Base-by-base conservation (phyloP, 2,888 invertebrate species). In the Oscheius sp. region DNA sequence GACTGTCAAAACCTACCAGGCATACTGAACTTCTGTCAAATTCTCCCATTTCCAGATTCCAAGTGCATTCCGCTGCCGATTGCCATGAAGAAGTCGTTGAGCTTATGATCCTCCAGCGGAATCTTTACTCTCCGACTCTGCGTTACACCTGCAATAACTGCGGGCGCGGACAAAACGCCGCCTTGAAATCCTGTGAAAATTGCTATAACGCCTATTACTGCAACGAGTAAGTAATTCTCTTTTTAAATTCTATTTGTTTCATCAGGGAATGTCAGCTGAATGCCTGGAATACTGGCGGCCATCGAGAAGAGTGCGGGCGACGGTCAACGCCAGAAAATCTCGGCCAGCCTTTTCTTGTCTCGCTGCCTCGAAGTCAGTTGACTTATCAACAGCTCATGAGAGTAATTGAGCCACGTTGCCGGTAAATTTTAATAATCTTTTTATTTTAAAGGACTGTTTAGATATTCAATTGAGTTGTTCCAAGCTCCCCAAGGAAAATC, bases 161-260 rank as follows among this genome's bases (percentile, higher is more conserved):
- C 89, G 91, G 85, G 82, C 88, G 25, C 29, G 68, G 35, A 16
- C 35, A 35, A 35, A 56, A 78, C 56, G 64, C 66, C 35, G n/a
- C 13, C 29, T 72, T 84, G 69, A 78, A 80, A 58, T 87, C 86
- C 61, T 91, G 91, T 82, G 88, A 89, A 29, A 89, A 89, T 52
- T 91, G 91, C 84, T 89, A 88, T 80, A 88, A 89, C 78, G 90
- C 89, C 2, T 89, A 89, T 75, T 91, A 91, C 86, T 91, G 91
- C 84, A 89, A 90, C 81, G 89, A 89, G 89, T 90, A 81, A 72
- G 79, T 53, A 3, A 35, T 35, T 0, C 6, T n/a, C 6, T n/a
- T 27, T 25, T 21, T 25, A 35, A 61, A 25, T 58, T 58, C 12
- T 29, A 59, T 35, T 12, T 16, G 41, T 72, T 18, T 25, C 59